These are phyloP conservation scores for Brachyalestes nurse DNA, from an alignment of 2,797 vertebrate genomes.

Conservation along the genomic window DNA sequence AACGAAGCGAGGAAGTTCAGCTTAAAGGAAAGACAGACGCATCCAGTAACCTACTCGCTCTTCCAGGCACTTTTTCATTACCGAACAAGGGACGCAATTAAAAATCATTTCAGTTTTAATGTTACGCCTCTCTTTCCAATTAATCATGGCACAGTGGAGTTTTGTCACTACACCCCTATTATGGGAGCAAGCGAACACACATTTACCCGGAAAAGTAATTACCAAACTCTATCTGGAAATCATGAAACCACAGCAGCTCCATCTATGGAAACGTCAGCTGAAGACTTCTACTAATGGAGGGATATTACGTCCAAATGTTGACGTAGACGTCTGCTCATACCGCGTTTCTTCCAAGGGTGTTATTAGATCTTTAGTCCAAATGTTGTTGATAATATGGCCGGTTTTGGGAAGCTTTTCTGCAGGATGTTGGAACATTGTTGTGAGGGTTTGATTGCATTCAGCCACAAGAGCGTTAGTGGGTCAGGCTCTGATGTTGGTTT, in stretches of 20 bases:
- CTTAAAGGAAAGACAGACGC: slow-evolving; percentile 16
- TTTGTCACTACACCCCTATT: slow-evolving; percentile 16
- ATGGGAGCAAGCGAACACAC: neutral
- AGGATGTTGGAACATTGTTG: too few relatives aligned
- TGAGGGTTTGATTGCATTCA: too few relatives aligned
- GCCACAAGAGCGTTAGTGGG: too few relatives aligned
- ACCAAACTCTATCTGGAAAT: slow-evolving; percentile 41
- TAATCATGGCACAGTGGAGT: slow-evolving; percentile 13
- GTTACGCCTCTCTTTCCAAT: slow-evolving; percentile 6
- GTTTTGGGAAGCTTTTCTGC: too few relatives aligned
- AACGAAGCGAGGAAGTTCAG: neutral
- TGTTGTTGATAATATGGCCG: too few relatives aligned
- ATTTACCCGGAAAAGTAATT: slow-evolving; percentile 50
- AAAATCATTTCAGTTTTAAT: slow-evolving; percentile 27
- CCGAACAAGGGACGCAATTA: slow-evolving; percentile 16
- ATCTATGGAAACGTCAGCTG: slow-evolving; percentile 59
- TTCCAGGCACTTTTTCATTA: slow-evolving; percentile 1
- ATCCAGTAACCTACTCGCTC: slow-evolving; percentile 1
- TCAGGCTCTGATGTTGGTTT: too few relatives aligned
- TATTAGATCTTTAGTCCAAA: too few relatives aligned
- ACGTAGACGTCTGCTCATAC: too few relatives aligned
- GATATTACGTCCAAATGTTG: neutral
- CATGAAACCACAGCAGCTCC: slow-evolving; percentile 8
- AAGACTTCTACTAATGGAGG: slow-evolving; percentile 54
- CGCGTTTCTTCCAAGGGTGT: too few relatives aligned